phyloP scores from a whole-genome alignment of 2,797 vertebrate species.

The Triplophysa bombifrons region DNA sequence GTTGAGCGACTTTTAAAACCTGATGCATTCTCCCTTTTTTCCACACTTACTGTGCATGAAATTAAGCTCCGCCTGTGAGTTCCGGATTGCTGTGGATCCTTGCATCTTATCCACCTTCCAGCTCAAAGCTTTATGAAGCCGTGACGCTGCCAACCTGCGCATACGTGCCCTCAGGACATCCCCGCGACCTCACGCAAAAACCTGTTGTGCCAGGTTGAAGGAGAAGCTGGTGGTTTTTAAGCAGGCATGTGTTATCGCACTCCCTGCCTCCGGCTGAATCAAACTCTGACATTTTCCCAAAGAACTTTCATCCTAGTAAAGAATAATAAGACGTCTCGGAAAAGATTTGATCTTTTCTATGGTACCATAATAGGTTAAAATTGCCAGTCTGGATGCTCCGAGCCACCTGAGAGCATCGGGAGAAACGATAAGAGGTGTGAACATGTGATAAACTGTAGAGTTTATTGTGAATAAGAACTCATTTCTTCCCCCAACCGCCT shows the following conservation, averaged over 20 bases:
- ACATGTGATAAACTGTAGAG: constrained; percentile 16
- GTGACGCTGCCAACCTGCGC: neutral
- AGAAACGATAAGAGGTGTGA: constrained; percentile 20
- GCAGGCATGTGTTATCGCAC: constrained; percentile 16
- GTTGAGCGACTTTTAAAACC: neutral
- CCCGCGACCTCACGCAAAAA: constrained; percentile 14
- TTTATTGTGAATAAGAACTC: constrained; percentile 24
- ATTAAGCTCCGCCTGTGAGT: neutral
- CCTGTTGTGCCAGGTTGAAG: neutral
- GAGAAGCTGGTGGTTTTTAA: constrained; percentile 10
- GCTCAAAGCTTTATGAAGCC: constrained; percentile 2
- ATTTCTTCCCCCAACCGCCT: constrained; percentile 7
- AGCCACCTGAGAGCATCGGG: neutral
- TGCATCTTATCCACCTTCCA: neutral
- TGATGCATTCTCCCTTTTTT: neutral
- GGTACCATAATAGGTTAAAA: constrained; percentile 25
- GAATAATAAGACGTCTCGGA: constrained; percentile 28
- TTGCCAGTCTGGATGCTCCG: neutral
- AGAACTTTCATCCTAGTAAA: constrained; percentile 5
- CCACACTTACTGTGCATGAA: constrained; percentile 22
- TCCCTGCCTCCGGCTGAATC: constrained; percentile 18
- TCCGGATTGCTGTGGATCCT: constrained; percentile 3
- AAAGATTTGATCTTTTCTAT: constrained; percentile 17
- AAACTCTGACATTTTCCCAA: constrained; percentile 34
- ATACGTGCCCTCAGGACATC: neutral